Conservation (phyloP, 2,888 invertebrate genomes). For the Malthinus seriepunctatus region DNA sequence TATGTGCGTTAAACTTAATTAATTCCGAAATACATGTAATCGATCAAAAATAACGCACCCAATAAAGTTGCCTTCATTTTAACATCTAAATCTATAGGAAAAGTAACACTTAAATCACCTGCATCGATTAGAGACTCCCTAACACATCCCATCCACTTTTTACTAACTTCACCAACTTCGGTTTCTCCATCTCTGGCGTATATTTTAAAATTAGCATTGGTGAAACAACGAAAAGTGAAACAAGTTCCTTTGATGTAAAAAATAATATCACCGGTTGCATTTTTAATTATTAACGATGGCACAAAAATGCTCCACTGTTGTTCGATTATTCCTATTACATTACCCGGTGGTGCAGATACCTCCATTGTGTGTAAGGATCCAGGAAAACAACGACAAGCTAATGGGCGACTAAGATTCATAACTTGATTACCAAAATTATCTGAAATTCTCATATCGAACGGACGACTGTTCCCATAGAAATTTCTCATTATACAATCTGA, state of each 20-base stretch:
- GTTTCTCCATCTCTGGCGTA: constrained; percentile 69
- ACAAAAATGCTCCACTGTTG: constrained; percentile 77
- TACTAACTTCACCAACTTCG: constrained; percentile 78
- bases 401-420: constrained; percentile 80
- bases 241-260: constrained; percentile 74
- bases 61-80: constrained; percentile 74
- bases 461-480: constrained; percentile 79
- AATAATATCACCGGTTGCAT: constrained; percentile 75
- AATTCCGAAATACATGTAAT: constrained; percentile 19
- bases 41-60: constrained; percentile 75
- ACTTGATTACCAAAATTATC: constrained; percentile 84
- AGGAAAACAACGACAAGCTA: constrained; percentile 84
- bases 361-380: constrained; percentile 83
- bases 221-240: constrained; percentile 69
- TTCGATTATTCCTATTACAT: constrained; percentile 69
- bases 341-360: constrained; percentile 74
- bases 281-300: constrained; percentile 74
- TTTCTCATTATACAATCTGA: constrained; percentile 83
- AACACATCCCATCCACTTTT: constrained; percentile 79
- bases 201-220: constrained; percentile 77
- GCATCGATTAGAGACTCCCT: constrained; percentile 79
- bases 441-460: constrained; percentile 85
- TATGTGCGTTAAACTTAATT: too few relatives aligned
- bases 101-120: constrained; percentile 77
- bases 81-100: constrained; percentile 82